Conservation (phyloP, 2,888 invertebrate genomes). For the Macaria notata region DNA sequence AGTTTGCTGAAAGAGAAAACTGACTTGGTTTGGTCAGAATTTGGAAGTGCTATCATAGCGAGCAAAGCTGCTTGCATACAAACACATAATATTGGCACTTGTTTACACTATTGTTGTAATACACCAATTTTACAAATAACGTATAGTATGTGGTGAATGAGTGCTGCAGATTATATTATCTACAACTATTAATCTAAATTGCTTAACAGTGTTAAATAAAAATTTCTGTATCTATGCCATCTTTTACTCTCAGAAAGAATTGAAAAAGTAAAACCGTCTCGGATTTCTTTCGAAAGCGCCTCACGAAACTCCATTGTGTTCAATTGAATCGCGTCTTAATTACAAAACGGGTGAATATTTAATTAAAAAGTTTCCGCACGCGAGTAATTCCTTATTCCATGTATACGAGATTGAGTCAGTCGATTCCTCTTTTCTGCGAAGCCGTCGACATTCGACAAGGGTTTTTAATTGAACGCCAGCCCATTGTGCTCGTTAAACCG, state of each 20-base stretch:
- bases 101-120: too few species aligned
- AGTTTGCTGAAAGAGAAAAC: conserved; percentile 30
- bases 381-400: conserved; percentile 79
- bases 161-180: too few species aligned
- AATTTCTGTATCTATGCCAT: too few species aligned
- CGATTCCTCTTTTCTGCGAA: conserved; percentile 72
- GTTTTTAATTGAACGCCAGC: conserved; percentile 78
- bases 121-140: too few species aligned
- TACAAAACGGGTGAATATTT: conserved; percentile 79
- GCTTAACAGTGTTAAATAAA: too few species aligned
- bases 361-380: conserved; percentile 80
- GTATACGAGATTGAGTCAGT: conserved; percentile 78
- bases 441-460: conserved; percentile 76
- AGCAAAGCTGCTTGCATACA: too few species aligned
- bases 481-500: conserved; percentile 80
- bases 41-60: too few species aligned
- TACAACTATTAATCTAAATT: too few species aligned
- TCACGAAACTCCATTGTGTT: conserved; percentile 65
- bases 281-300: conserved; percentile 63
- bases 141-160: too few species aligned
- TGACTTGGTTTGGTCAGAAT: conserved; percentile 3
- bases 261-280: conserved; percentile 37
- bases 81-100: too few species aligned
- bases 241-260: conserved; percentile 7
- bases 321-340: conserved; percentile 77